Evolutionary conservation across 92 coral and sea anemone genomes (phyloP).

Genomic region (Zoanthus gigantus): DNA sequence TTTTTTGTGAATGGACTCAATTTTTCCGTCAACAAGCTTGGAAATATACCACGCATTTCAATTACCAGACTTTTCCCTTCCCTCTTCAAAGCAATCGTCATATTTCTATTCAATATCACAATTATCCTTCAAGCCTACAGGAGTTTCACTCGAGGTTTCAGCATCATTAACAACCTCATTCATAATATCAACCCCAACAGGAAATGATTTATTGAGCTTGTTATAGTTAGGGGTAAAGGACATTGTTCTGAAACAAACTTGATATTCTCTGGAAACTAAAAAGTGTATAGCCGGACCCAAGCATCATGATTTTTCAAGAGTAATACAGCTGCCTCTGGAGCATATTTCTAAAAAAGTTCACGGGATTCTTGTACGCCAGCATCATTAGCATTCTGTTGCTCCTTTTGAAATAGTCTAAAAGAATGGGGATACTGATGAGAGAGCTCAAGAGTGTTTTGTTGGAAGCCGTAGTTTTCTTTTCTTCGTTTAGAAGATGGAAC

Average conservation of each 20-base stretch:
- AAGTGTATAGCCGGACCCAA: slow-evolving; percentile 42
- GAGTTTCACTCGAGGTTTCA: not conserved
- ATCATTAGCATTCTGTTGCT: slow-evolving; percentile 33
- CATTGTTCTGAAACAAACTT: slow-evolving; percentile 26
- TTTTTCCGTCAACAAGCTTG: too few species aligned
- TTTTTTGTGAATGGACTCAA: not conserved
- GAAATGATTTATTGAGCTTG: slow-evolving; percentile 39
- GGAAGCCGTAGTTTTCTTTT: too few species aligned
- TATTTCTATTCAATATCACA: too few species aligned
- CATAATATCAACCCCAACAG: slow-evolving; percentile 12
- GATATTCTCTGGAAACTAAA: slow-evolving; percentile 4
- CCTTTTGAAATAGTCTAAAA: slow-evolving; percentile 28
- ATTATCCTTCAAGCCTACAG: too few species aligned
- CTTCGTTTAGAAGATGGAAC: too few species aligned
- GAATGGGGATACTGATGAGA: slow-evolving; percentile 35
- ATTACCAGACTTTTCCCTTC: too few species aligned
- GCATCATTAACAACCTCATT: not conserved
- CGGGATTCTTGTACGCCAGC: slow-evolving; percentile 13
- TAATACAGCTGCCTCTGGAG: slow-evolving; percentile 38
- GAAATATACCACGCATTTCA: too few species aligned
- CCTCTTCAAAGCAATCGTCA: too few species aligned
- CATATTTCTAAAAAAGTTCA: slow-evolving; percentile 32
- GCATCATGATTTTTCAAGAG: slow-evolving; percentile 26
- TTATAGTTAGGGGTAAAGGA: slow-evolving; percentile 40
- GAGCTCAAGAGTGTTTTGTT: too few species aligned